Conservation (phyloP, 2,888 invertebrate species). For the Scotopteryx bipunctaria region DNA sequence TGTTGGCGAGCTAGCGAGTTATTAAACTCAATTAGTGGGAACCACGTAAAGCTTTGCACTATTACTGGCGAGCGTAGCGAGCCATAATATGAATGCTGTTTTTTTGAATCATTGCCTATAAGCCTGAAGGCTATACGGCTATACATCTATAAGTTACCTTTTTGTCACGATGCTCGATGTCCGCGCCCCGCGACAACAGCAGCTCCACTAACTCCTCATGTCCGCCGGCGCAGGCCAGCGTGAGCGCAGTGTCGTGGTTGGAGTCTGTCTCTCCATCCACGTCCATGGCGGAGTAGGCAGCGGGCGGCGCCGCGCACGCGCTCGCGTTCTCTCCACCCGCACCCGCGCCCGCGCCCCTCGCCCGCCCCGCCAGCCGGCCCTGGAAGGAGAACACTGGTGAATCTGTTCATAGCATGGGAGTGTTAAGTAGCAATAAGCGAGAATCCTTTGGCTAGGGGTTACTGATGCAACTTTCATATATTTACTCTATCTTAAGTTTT, state of each 20-base stretch:
- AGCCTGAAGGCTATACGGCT: no score
- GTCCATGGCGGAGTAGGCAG: slow-evolving; percentile 91
- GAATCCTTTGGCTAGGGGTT: no score
- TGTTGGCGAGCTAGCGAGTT: no score
- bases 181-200: slow-evolving; percentile 94
- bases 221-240: slow-evolving; percentile 98
- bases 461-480: no score
- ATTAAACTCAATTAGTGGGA: slow-evolving; percentile 28
- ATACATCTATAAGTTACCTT: no score
- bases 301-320: slow-evolving; percentile 60
- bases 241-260: slow-evolving; percentile 99
- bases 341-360: slow-evolving; percentile 46
- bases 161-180: slow-evolving; percentile 99
- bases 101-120: no score
- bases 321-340: slow-evolving; percentile 46
- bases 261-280: slow-evolving; percentile 99
- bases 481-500: no score
- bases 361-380: slow-evolving; percentile 59
- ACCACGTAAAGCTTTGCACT: no score
- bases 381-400: slow-evolving; percentile 24
- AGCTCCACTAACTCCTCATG: slow-evolving; percentile 98
- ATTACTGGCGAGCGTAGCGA: no score
- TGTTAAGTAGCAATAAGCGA: no score
- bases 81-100: no score
- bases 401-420: no score